Base-by-base conservation (phyloP, 30 jellyfish, hydroid and myxozoan species). In the Turritopsis rubra region DNA sequence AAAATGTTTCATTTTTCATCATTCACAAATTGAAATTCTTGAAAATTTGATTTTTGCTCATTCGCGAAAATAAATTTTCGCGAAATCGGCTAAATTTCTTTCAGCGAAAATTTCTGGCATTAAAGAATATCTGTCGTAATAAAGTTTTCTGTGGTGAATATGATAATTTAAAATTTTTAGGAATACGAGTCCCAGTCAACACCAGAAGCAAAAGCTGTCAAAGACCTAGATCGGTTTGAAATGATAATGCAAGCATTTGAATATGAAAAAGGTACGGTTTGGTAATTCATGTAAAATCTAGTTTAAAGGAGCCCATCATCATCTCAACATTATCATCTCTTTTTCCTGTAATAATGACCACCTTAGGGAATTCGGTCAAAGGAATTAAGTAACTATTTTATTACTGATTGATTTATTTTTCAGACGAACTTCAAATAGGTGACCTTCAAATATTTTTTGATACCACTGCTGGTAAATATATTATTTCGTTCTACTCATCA, bases 241-340 rank as follows among this genome's bases (percentile, higher is more conserved):
- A 93, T 93, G 99, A 93, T 93, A 20, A 52, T 93, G 29, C 96
- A 88, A 74, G 99, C 99, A 52, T 89, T 73, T 54, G 99, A 93
- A 71, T 93, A 93, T 83, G 99, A 93, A 65, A 83, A 81, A 82
- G 96, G 97, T 93, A 65, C 0, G 28, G 54, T 28, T 41, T 23
- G 28, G 7, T 28, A 28, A 21, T 29, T n/a, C n/a, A n/a, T n/a
- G n/a, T n/a, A n/a, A n/a, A n/a, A n/a, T n/a, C n/a, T n/a, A n/a
- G n/a, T n/a, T n/a, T n/a, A n/a, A n/a, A n/a, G n/a, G n/a, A n/a
- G n/a, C n/a, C n/a, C n/a, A n/a, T n/a, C n/a, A n/a, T n/a, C n/a
- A n/a, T n/a, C n/a, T n/a, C n/a, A n/a, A n/a, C n/a, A n/a, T n/a
- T n/a, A n/a, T n/a, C n/a, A n/a, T n/a, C n/a, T n/a, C n/a, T n/a